Percentiles rank a stretch among this genome's conserved stretches.
phyloP scores from a whole-genome alignment of 2,113 vertebrate genomes.

The Gymnarchus niloticus region DNA sequence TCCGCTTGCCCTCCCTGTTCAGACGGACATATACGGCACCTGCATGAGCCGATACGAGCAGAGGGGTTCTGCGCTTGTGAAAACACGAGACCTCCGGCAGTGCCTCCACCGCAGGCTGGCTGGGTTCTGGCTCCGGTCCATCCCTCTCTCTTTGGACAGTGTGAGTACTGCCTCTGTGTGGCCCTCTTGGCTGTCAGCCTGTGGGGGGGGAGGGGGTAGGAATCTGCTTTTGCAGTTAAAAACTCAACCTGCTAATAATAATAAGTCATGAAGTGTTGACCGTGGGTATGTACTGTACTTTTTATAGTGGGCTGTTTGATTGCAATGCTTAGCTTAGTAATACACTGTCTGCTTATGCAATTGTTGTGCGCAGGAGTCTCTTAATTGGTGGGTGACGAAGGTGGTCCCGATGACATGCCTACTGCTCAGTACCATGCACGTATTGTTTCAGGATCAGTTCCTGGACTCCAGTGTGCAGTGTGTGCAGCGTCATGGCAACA shows the following conservation, averaged over 20 bases:
- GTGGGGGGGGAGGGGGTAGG: background rate
- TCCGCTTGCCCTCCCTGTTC: background rate
- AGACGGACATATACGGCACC: constrained; percentile 73
- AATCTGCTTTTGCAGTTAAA: background rate
- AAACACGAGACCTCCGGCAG: constrained; percentile 65
- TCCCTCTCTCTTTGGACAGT: constrained; percentile 50
- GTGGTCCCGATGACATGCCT: background rate
- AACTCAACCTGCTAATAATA: background rate
- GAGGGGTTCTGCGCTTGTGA: constrained; percentile 55
- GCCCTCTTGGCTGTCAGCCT: background rate
- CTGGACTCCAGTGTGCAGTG: constrained; percentile 55
- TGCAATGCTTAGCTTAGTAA: background rate
- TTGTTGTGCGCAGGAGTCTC: background rate
- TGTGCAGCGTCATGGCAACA: constrained; percentile 46
- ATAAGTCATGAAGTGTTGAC: background rate
- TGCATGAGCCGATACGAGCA: constrained; percentile 69
- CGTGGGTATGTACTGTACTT: background rate
- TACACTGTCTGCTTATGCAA: background rate
- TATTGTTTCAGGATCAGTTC: constrained; percentile 40
- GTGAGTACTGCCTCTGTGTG: constrained; percentile 49
- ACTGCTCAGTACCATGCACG: background rate
- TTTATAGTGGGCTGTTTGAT: background rate
- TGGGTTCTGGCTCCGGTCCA: constrained; percentile 59
- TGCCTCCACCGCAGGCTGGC: constrained; percentile 61
- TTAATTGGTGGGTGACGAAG: background rate